Evolutionary conservation across 2,888 invertebrate species (phyloP).

Genomic region (Cantharis lateralis): DNA sequence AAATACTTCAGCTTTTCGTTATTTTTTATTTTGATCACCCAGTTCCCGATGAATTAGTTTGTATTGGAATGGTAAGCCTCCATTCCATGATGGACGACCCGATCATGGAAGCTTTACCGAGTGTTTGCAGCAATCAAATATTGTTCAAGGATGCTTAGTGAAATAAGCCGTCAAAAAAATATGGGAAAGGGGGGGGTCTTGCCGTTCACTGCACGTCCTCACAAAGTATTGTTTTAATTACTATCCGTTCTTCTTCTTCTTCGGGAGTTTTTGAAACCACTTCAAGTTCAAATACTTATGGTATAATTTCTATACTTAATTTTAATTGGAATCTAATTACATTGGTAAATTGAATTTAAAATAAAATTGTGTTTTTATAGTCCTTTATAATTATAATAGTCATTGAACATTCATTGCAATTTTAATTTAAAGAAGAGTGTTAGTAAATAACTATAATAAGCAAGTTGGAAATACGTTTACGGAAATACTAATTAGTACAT

Average conservation of each 20-base stretch:
- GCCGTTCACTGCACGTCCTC: no score
- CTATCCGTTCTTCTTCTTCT: neutral
- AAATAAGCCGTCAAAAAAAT: no score
- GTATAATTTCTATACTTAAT: neutral
- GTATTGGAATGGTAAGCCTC: no score
- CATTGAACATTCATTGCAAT: neutral
- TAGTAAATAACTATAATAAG: neutral
- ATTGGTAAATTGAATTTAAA: neutral
- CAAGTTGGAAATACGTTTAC: conserved; percentile 14
- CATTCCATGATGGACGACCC: no score
- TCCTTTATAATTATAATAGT: neutral
- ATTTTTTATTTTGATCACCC: no score
- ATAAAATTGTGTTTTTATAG: neutral
- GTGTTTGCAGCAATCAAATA: no score
- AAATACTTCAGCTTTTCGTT: no score
- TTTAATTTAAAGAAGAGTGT: conserved; percentile 7
- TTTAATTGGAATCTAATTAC: neutral
- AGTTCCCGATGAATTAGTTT: no score
- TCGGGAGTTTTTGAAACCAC: neutral
- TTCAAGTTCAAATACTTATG: neutral
- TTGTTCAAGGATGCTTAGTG: no score
- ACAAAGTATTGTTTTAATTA: no score
- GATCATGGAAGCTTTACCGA: no score
- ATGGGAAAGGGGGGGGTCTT: no score
- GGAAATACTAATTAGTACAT: conserved; percentile 19